These are phyloP conservation scores for Cassiopea andromeda DNA, from an alignment of 30 jellyfish, hydroid and myxozoan genomes.

Conservation along the genomic window DNA sequence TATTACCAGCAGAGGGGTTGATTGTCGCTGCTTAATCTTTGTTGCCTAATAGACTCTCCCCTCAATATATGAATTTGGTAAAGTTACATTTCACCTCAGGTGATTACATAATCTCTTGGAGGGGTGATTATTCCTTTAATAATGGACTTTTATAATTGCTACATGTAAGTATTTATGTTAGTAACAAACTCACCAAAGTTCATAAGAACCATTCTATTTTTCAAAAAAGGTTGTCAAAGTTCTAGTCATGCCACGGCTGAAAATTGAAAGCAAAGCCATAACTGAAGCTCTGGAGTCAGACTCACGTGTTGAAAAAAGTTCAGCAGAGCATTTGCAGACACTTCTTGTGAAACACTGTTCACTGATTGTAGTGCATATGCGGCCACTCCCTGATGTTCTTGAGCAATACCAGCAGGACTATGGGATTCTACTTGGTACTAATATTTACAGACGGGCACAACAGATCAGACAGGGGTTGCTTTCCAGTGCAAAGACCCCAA, in stretches of 20 bases:
- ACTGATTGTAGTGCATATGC: constrained; percentile 58
- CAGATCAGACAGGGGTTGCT: constrained; percentile 80
- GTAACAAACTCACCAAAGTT: no score
- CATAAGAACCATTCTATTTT: no score
- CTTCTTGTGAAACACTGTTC: constrained; percentile 84
- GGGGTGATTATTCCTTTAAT: no score
- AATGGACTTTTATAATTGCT: no score
- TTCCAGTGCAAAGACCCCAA: constrained; percentile 75
- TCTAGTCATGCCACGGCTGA: constrained; percentile 89
- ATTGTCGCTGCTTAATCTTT: no score
- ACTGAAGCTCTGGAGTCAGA: constrained; percentile 67
- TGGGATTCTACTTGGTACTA: constrained; percentile 81
- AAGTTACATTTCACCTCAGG: no score
- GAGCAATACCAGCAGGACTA: constrained; percentile 74
- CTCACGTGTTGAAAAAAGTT: constrained; percentile 72
- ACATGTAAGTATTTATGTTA: no score
- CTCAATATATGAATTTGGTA: no score
- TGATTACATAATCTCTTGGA: no score
- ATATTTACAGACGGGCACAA: constrained; percentile 61
- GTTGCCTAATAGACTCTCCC: no score
- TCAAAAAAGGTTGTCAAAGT: constrained; percentile 75
- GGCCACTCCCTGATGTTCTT: constrained; percentile 70
- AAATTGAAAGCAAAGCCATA: constrained; percentile 77
- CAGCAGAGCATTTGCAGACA: constrained; percentile 89
- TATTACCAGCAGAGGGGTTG: no score